These are phyloP conservation scores for Eubucco bourcierii DNA, from an alignment of 2,113 vertebrate species.

Conservation along the genomic window DNA sequence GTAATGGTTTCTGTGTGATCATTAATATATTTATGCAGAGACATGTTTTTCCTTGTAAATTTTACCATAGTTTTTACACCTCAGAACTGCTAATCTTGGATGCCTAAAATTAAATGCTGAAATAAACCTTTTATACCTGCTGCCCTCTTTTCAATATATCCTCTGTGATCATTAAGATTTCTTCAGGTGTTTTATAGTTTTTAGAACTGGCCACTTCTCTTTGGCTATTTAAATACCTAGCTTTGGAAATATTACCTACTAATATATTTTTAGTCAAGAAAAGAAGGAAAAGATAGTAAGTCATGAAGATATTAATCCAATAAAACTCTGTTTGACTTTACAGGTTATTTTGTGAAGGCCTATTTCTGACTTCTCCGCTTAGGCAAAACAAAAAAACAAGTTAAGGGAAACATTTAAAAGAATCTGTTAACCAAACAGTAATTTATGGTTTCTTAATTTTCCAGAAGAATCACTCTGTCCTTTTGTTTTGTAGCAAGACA, in stretches of 20 bases:
- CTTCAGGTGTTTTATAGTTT: neutral
- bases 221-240: neutral
- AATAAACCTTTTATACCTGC: neutral
- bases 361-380: neutral
- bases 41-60: neutral
- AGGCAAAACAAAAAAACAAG: neutral
- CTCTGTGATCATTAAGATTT: neutral
- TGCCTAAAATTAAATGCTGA: neutral
- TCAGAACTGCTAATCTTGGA: neutral
- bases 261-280: neutral
- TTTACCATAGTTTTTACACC: neutral
- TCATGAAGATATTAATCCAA: neutral
- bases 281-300: neutral
- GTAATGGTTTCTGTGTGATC: neutral
- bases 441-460: slow-evolving; percentile 12
- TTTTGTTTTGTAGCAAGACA: neutral
- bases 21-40: neutral
- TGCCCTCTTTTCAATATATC: neutral
- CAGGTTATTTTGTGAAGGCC: neutral
- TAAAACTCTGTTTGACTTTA: neutral
- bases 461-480: neutral
- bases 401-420: slow-evolving; percentile 8
- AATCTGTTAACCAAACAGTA: neutral
- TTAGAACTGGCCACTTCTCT: neutral
- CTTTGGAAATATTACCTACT: neutral